These are phyloP conservation scores for Amphiprion percula DNA, from an alignment of 2,113 vertebrate genomes.

Conservation along the genomic window DNA sequence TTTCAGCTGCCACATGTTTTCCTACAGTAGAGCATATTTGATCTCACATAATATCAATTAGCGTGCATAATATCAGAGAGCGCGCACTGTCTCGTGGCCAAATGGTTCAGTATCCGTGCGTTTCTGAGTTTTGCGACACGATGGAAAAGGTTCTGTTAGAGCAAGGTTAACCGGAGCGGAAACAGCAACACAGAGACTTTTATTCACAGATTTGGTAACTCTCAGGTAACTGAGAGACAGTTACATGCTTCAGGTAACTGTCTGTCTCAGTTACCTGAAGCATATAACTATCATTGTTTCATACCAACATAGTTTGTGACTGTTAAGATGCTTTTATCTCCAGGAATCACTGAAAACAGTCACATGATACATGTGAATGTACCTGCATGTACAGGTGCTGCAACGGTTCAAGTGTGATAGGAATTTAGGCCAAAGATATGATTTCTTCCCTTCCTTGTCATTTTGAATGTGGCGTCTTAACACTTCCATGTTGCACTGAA, in stretches of 20 bases:
- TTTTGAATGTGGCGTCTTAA: background rate
- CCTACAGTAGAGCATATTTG: too few species aligned
- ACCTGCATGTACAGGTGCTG: slow-evolving; percentile 1
- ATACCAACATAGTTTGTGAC: background rate
- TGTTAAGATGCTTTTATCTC: slow-evolving; percentile 12
- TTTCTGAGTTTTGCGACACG: slow-evolving; percentile 62
- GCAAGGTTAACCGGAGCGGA: slow-evolving; percentile 77
- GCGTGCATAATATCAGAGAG: background rate
- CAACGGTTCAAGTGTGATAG: slow-evolving; percentile 1
- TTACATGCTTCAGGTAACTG: background rate
- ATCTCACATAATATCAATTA: too few species aligned
- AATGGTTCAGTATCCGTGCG: slow-evolving; percentile 73
- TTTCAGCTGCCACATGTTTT: too few species aligned
- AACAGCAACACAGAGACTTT: background rate
- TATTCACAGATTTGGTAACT: background rate
- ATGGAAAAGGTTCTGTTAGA: slow-evolving; percentile 86
- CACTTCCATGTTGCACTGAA: background rate
- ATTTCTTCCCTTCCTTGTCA: background rate
- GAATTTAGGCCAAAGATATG: slow-evolving; percentile 16
- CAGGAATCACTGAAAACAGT: background rate
- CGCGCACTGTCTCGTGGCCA: slow-evolving; percentile 47
- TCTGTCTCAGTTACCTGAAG: background rate
- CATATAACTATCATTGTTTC: background rate
- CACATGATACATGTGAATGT: background rate
- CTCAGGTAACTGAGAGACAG: too few species aligned